Percentiles rank a stretch among this genome's conserved stretches.
Evolutionary conservation across 2,113 vertebrate genomes (phyloP).

Genomic region (Hipposideros armiger): DNA sequence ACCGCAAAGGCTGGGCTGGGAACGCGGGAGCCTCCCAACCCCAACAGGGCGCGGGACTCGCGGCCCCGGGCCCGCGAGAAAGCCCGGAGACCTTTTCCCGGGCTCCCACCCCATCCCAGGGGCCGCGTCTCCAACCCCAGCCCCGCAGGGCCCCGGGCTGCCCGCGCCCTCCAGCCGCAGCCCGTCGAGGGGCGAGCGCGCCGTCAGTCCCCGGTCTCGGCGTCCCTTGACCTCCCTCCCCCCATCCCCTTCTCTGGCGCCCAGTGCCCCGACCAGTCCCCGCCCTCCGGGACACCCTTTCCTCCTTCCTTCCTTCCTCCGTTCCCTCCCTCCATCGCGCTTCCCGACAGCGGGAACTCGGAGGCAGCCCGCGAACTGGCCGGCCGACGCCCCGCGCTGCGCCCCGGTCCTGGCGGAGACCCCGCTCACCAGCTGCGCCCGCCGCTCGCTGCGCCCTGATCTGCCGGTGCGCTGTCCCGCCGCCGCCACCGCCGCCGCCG

Average conservation of each 20-base stretch:
- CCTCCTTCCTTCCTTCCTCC: slow-evolving; percentile 59
- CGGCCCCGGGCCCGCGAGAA: neutral
- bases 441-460: neutral
- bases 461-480: slow-evolving; percentile 58
- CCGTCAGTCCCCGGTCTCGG: neutral
- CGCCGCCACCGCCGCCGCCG: neutral
- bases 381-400: slow-evolving; percentile 4
- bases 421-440: slow-evolving; percentile 43
- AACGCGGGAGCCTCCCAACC: neutral
- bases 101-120: neutral
- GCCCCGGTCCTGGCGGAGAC: neutral
- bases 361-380: slow-evolving; percentile 24
- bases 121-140: neutral
- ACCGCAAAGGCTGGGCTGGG: neutral
- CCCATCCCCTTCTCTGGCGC: slow-evolving; percentile 9
- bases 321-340: slow-evolving; percentile 64
- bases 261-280: slow-evolving; percentile 70
- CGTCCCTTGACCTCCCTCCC: slow-evolving; percentile 25
- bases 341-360: neutral
- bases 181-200: neutral
- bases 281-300: slow-evolving; percentile 67
- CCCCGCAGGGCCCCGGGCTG: neutral
- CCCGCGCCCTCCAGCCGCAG: neutral
- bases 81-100: neutral
- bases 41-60: neutral